Base-by-base conservation (phyloP, 2,888 invertebrate species). In the Amblyjoppa fuscipennis region DNA sequence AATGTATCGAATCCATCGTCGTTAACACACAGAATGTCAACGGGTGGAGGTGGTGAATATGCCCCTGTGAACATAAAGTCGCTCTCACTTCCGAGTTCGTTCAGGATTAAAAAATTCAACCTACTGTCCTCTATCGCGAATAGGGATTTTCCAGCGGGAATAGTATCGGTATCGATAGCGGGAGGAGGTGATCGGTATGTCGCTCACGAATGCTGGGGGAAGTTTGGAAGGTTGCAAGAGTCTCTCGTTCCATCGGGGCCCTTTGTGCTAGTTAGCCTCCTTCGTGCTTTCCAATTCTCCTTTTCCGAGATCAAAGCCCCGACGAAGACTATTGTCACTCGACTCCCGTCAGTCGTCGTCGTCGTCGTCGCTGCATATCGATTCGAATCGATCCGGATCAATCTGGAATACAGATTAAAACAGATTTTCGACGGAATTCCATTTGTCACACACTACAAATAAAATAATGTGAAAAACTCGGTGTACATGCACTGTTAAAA, bases 181-280 rank as follows among this genome's bases (percentile, higher is more conserved):
- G 34, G 38, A 74, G 31, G 31, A 75, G 53, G 78, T 69, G 76
- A 85, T 89, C 70, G 74, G 83, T 76, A 88, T 84, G 87, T 83
- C 81, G 66, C 85, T 86, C 88, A 88, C 87, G 85, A 86, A 84
- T 70, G 83, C 76, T 76, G 38, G 83, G 80, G 73, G 80, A 81
- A 81, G 80, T 59, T 34, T 80, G 59, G 64, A 45, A 78, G 61
- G 83, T 78, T 86, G 84, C 75, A 78, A 84, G 16, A 34, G 87
- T 81, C 83, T 64, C 76, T 84, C 69, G 84, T 77, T 81, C 71
- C 82, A 61, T 70, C 66, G 83, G 71, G 80, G 81, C 79, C 87
- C 91, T 92, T 91, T 91, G 90, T 90, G 88, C 89, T 88, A 90
- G 84, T 87, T 90, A 88, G 89, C 87, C 87, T 88, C 85, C 87